Evolutionary conservation across 2,113 vertebrate species (phyloP), one percentile per base, ranked within the genome.

Genomic region (Ondatra zibethicus): DNA sequence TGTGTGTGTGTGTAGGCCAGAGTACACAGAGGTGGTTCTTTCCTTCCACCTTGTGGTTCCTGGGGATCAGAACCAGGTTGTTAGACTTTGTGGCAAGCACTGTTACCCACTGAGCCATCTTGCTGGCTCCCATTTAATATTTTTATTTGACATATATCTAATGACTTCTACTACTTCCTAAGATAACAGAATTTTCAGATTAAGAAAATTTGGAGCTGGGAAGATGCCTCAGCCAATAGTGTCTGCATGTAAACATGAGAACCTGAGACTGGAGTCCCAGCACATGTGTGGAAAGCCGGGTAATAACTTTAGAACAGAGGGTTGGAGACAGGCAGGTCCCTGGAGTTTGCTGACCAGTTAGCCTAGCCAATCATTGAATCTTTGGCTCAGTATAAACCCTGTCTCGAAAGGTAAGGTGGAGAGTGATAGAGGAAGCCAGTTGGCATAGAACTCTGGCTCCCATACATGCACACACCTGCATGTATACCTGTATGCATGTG

Each of bases 161-260:
- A 81, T 63, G 70, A 94, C 27, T 80, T 39, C 66, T 95, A 65
- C 63, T 45, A 55, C 78, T 86, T 42, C 52, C 36, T 85, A 65
- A 70, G 31, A 81, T 36, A 77, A 86, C 50, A 77, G 27, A 75
- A 92, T 21, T 81, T 94, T 92, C 58, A 73, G 55, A 87, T 94
- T 55, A 89, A 94, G 73, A 81, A 90, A 45, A 89, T 17, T 16
- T 9, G 58, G 81, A 2, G 58, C n/a, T 42, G 14, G 58, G 58
- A 13, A 63, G 58, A 17, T 42, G 81, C 13, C n/a, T 84, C 58
- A 39, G 55, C n/a, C 23, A 84, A 25, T 29, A 63, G 58, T 42
- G 14, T 2, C 25, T 84, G 58, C 36, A 2, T 29, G 55, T 29
- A 63, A 61, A 42, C n/a, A 31, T 5, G 25, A 42, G 25, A 58